A percentile compares a stretch with the other conserved stretches of the same genome.
Conservation (phyloP, 2,113 vertebrate genomes). For the Opisthocomus hoazin region DNA sequence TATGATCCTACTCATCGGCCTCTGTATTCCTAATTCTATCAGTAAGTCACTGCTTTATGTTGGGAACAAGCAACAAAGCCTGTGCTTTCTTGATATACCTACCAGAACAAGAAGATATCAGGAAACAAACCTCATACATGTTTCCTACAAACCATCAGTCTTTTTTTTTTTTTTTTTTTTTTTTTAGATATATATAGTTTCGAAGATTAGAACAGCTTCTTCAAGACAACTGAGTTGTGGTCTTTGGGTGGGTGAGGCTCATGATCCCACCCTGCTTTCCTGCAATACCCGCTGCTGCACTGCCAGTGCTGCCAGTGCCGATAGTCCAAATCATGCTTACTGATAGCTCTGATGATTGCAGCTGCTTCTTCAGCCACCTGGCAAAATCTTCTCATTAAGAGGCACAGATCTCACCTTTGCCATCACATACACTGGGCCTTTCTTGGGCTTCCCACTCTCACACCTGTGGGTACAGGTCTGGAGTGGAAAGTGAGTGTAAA, state of each 20-base stretch:
- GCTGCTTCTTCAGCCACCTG: background rate
- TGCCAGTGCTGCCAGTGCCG: fast-evolving
- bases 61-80: background rate
- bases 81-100: background rate
- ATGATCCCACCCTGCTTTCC: background rate
- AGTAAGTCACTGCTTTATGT: background rate
- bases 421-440: background rate
- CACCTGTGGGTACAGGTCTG: background rate
- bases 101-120: background rate
- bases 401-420: background rate
- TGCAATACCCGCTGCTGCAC: background rate
- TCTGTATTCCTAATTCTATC: background rate
- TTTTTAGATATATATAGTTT: background rate
- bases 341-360: background rate
- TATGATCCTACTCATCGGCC: background rate
- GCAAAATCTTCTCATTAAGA: background rate
- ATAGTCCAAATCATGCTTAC: background rate
- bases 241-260: background rate
- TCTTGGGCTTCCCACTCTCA: background rate
- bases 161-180: background rate
- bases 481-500: background rate
- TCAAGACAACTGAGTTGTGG: background rate
- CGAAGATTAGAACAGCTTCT: background rate
- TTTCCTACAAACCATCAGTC: background rate
- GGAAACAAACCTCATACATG: background rate